Conservation (phyloP, 2,797 vertebrate genomes). For the Thalassophryne amazonica region DNA sequence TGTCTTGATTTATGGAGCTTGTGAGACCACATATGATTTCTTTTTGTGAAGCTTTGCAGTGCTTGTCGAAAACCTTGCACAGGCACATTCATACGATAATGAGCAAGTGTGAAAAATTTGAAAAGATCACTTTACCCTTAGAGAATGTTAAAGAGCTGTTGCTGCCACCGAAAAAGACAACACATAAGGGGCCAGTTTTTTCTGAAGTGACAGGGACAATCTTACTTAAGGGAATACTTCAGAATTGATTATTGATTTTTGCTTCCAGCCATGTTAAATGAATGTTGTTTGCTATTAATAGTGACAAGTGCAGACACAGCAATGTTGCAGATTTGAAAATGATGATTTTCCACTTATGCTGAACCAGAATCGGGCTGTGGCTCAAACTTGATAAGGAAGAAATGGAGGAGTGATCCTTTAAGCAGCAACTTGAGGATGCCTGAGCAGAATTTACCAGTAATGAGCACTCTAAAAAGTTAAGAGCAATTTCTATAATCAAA, state of each 20-base stretch:
- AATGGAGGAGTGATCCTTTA: too few relatives aligned
- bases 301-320: slow-evolving; percentile 23
- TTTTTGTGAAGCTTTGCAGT: slow-evolving; percentile 1
- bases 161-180: slow-evolving; percentile 42
- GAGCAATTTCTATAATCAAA: too few relatives aligned
- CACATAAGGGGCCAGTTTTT: slow-evolving; percentile 44
- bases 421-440: too few relatives aligned
- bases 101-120: too few relatives aligned
- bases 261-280: slow-evolving; percentile 27
- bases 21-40: slow-evolving; percentile 10
- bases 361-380: too few relatives aligned
- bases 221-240: slow-evolving; percentile 18
- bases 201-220: slow-evolving; percentile 22
- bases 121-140: slow-evolving; percentile 34
- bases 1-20: slow-evolving; percentile 42
- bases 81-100: background rate
- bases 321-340: slow-evolving; percentile 10
- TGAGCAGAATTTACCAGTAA: too few relatives aligned
- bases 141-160: slow-evolving; percentile 26
- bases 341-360: background rate
- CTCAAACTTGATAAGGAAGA: too few relatives aligned
- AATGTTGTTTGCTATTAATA: slow-evolving; percentile 24
- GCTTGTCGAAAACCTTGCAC: background rate
- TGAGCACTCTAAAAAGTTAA: too few relatives aligned
- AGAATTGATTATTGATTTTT: slow-evolving; percentile 30